A percentile compares a stretch with the other conserved stretches of the same genome.
Conservation (phyloP, 53 echinoderm and acorn worm species). For the Hippasteria phrygiana region DNA sequence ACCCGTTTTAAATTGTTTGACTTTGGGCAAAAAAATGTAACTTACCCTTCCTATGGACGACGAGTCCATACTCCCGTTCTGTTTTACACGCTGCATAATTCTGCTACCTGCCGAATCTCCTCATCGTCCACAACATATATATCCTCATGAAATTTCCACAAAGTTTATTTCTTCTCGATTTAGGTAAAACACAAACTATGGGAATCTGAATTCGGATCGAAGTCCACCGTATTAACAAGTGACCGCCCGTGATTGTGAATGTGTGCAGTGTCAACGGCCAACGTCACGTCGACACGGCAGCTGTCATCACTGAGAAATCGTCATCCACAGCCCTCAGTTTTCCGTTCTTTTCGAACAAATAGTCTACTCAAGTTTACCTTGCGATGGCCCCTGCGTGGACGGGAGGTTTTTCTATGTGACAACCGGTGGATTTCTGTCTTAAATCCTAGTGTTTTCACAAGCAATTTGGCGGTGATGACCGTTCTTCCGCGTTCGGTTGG, state of each 20-base stretch:
- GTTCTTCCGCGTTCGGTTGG: conserved; percentile 55
- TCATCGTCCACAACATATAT: conserved; percentile 36
- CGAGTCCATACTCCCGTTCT: conserved; percentile 52
- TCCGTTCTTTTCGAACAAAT: not conserved
- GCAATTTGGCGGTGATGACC: not conserved
- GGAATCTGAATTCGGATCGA: not conserved
- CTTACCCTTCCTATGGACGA: conserved; percentile 41
- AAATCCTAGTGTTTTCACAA: not conserved
- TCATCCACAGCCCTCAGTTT: not conserved
- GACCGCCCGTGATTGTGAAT: too few species aligned
- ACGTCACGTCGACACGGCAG: not conserved
- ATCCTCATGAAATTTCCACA: not conserved
- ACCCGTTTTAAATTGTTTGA: too few species aligned
- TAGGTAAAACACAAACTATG: not conserved
- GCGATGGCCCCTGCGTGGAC: not conserved
- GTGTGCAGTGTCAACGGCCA: too few species aligned
- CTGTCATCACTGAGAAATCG: not conserved
- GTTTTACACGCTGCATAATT: conserved; percentile 52
- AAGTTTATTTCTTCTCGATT: not conserved
- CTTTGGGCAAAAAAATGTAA: not conserved
- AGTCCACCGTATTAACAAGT: too few species aligned
- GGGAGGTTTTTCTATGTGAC: not conserved
- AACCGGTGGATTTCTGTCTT: not conserved
- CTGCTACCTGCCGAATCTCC: conserved; percentile 48
- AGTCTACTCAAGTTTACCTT: not conserved